phyloP scores from a whole-genome alignment of 2,113 vertebrate species.

The Nothocercus julius region DNA sequence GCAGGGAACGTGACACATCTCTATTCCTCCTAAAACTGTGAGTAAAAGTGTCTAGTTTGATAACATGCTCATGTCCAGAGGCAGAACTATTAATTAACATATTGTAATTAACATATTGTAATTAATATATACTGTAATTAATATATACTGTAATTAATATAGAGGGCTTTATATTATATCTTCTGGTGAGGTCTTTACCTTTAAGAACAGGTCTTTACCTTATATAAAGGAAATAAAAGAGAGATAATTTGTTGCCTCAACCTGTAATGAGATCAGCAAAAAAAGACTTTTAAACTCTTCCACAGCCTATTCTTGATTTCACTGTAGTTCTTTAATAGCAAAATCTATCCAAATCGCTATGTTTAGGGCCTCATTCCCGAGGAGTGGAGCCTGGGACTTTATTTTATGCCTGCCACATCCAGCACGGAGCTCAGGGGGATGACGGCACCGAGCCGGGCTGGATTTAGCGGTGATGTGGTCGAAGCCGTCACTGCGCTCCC shows the following conservation, averaged over 20 bases:
- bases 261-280: slow-evolving; percentile 10
- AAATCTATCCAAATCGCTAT: not conserved
- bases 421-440: not conserved
- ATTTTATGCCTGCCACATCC: not conserved
- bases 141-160: not conserved
- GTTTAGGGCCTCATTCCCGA: not conserved
- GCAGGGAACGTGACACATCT: not conserved
- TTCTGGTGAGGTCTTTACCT: slow-evolving; percentile 15
- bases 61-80: not conserved
- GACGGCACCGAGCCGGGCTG: not conserved
- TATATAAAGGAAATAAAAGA: not conserved
- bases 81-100: not conserved
- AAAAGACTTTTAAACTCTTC: not conserved
- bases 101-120: no score
- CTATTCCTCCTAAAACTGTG: not conserved
- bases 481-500: not conserved
- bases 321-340: not conserved
- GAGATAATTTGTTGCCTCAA: slow-evolving; percentile 15
- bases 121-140: no score
- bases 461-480: not conserved
- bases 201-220: slow-evolving; percentile 21
- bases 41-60: not conserved
- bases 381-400: not conserved
- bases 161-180: not conserved
- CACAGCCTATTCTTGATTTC: not conserved